These are phyloP conservation scores for Prionchulus punctatus DNA, from an alignment of 2,888 invertebrate species.

Conservation along the genomic window DNA sequence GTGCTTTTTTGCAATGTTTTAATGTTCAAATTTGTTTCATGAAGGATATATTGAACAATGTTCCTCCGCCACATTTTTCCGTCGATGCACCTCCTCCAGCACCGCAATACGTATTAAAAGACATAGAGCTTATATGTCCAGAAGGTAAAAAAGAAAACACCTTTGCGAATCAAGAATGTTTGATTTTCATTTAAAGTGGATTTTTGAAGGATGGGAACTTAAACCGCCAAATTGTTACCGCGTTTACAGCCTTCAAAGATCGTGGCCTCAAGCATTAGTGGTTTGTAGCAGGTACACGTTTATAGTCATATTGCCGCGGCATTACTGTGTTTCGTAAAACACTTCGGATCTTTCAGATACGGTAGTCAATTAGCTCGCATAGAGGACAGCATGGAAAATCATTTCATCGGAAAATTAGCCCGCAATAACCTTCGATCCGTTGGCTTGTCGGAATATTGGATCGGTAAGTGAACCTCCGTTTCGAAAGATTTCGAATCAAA, in stretches of 20 bases:
- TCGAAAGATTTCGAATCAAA: too few relatives aligned
- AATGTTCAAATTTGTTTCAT: too few relatives aligned
- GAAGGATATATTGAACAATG: too few relatives aligned
- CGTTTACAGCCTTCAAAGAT: slow-evolving; percentile 20
- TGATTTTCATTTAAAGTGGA: too few relatives aligned
- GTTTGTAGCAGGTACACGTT: slow-evolving; percentile 25
- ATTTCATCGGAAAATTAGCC: slow-evolving; percentile 66
- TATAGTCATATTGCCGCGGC: too few relatives aligned
- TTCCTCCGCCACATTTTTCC: too few relatives aligned
- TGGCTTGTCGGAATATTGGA: slow-evolving; percentile 20
- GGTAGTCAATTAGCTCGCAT: slow-evolving; percentile 83
- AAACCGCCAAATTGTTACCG: slow-evolving; percentile 24
- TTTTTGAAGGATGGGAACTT: slow-evolving; percentile 24
- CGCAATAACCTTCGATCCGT: slow-evolving; percentile 23
- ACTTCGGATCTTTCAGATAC: slow-evolving; percentile 50
- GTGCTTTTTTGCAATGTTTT: too few relatives aligned
- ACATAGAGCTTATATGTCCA: not conserved
- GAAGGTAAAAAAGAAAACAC: not conserved
- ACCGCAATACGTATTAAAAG: not conserved
- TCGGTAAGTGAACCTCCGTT: slow-evolving; percentile 19
- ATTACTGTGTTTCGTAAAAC: too few relatives aligned
- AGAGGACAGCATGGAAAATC: slow-evolving; percentile 76
- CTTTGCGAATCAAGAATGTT: not conserved
- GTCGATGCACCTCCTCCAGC: too few relatives aligned
- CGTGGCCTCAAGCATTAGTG: slow-evolving; percentile 29